Conservation (phyloP, 2,888 invertebrate species). For the Oligia strigilis region DNA sequence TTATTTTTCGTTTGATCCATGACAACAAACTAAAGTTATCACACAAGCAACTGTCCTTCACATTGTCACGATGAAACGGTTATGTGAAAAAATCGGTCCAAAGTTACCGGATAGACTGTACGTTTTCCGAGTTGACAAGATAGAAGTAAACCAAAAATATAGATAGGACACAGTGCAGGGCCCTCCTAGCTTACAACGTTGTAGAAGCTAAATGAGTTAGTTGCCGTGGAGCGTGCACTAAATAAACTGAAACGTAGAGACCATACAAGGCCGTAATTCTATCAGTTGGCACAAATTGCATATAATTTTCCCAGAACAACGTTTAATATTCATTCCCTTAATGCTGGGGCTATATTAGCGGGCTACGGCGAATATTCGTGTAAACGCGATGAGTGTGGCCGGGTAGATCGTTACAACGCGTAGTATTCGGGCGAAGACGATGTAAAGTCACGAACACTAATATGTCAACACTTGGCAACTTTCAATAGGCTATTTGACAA, state of each 20-base stretch:
- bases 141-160: neutral
- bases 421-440: no score
- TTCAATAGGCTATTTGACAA: no score
- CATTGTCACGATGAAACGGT: neutral
- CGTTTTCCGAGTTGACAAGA: neutral
- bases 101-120: slow-evolving; percentile 1
- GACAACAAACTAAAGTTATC: neutral
- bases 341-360: no score
- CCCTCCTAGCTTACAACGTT: neutral
- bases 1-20: neutral
- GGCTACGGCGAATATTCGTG: no score
- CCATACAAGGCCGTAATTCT: slow-evolving; percentile 22
- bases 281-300: slow-evolving; percentile 40
- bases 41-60: neutral
- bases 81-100: no score
- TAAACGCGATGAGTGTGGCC: no score
- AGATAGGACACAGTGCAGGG: neutral
- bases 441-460: no score
- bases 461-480: no score
- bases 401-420: no score
- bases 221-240: slow-evolving; percentile 6
- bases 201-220: slow-evolving; percentile 22
- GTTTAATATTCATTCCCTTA: neutral
- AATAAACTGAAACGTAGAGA: neutral
- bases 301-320: slow-evolving; percentile 16